These are phyloP conservation scores for Pyrochroa serraticornis DNA, from an alignment of 2,888 invertebrate genomes.

Conservation along the genomic window DNA sequence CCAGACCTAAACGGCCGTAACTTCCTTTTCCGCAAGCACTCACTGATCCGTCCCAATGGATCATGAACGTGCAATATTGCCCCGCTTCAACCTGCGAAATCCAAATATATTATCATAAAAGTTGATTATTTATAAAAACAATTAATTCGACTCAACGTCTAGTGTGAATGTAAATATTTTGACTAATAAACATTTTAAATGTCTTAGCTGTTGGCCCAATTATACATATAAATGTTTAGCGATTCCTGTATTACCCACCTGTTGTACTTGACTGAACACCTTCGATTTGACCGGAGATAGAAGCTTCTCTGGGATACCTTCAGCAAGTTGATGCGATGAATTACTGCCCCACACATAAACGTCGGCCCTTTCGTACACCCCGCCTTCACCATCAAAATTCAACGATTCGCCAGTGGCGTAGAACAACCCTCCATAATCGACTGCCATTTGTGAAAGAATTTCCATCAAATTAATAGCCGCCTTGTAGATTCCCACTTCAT, in stretches of 20 bases:
- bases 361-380: slow-evolving; percentile 57
- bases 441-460: slow-evolving; percentile 57
- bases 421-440: slow-evolving; percentile 54
- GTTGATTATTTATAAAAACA: too few species aligned
- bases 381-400: slow-evolving; percentile 38
- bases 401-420: slow-evolving; percentile 40
- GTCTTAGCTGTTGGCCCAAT: neutral
- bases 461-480: slow-evolving; percentile 64
- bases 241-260: slow-evolving; percentile 54
- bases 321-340: slow-evolving; percentile 68
- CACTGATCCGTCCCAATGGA: slow-evolving; percentile 64
- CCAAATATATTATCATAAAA: too few species aligned
- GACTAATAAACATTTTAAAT: neutral
- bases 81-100: slow-evolving; percentile 65
- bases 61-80: slow-evolving; percentile 68
- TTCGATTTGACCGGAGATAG: slow-evolving; percentile 63
- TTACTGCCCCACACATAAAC: slow-evolving; percentile 71
- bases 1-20: slow-evolving; percentile 68
- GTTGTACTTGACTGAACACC: slow-evolving; percentile 64
- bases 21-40: slow-evolving; percentile 69
- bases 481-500: slow-evolving; percentile 56
- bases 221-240: neutral
- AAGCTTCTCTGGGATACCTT: slow-evolving; percentile 66
- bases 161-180: neutral
- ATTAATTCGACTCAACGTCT: too few species aligned